Evolutionary conservation across 2,113 vertebrate species (phyloP).

Genomic region (Stercorarius parasiticus): DNA sequence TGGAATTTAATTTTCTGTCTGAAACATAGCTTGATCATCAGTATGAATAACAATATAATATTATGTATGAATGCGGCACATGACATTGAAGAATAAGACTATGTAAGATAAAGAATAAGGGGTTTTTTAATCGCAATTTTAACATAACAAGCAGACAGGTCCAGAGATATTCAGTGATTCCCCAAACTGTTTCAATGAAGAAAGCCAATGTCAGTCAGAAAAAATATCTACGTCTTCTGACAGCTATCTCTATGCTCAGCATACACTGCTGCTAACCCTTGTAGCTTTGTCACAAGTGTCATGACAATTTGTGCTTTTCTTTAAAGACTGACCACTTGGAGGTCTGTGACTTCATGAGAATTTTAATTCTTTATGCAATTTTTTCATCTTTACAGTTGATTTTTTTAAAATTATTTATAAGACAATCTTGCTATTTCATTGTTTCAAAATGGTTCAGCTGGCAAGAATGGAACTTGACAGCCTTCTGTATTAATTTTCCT

Average conservation of each 20-base stretch:
- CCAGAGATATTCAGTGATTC: neutral
- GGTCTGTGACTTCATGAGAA: neutral
- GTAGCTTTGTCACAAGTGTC: neutral
- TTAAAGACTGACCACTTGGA: neutral
- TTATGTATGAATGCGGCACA: neutral
- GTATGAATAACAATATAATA: neutral
- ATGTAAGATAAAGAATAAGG: neutral
- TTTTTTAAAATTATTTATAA: neutral
- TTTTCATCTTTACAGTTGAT: neutral
- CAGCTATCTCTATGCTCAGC: neutral
- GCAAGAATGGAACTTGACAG: neutral
- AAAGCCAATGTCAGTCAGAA: neutral
- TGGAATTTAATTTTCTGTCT: neutral
- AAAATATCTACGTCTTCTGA: neutral
- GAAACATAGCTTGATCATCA: neutral
- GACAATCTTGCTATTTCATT: neutral
- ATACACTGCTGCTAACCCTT: neutral
- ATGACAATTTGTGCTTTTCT: neutral
- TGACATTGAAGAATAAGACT: neutral
- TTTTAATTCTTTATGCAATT: neutral
- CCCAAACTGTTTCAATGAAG: neutral
- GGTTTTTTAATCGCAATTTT: neutral
- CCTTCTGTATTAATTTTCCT: neutral
- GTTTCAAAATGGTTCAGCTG: neutral
- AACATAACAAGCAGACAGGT: neutral